Conservation (phyloP, 2,888 invertebrate species). For the Caenorhabditis parvicauda region DNA sequence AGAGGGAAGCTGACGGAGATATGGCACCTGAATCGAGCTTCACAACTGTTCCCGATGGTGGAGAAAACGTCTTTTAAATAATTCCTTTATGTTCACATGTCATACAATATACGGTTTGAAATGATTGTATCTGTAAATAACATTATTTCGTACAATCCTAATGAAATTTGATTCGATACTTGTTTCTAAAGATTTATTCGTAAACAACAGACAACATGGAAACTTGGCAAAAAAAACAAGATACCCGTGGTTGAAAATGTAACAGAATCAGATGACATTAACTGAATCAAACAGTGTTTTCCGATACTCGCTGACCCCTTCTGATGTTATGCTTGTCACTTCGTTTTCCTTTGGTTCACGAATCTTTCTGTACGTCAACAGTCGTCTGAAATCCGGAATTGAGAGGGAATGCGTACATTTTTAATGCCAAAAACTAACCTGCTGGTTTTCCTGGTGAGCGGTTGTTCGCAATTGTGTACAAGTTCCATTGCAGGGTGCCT, state of each 20-base stretch:
- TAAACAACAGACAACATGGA: background rate
- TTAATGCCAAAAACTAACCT: slow-evolving; percentile 3
- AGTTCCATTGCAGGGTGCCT: slow-evolving; percentile 77
- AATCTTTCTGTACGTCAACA: slow-evolving; percentile 48
- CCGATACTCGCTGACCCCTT: slow-evolving; percentile 19
- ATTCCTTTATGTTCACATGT: too few relatives aligned
- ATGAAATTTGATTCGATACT: too few relatives aligned
- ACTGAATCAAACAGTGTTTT: slow-evolving; percentile 8
- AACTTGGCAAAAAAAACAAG: background rate
- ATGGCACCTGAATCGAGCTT: too few relatives aligned
- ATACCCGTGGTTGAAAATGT: too few relatives aligned
- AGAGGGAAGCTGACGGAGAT: too few relatives aligned
- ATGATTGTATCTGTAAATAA: too few relatives aligned
- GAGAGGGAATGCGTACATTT: background rate
- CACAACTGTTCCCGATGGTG: too few relatives aligned
- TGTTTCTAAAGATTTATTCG: too few relatives aligned
- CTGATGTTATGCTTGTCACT: slow-evolving; percentile 10
- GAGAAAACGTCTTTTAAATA: too few relatives aligned
- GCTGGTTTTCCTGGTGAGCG: slow-evolving; percentile 68
- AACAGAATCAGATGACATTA: background rate
- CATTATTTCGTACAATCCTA: too few relatives aligned
- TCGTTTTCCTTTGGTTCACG: slow-evolving; percentile 21
- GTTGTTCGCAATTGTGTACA: slow-evolving; percentile 84
- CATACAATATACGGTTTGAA: too few relatives aligned
- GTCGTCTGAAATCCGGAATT: slow-evolving; percentile 33